Percentiles rank a stretch among this genome's conserved stretches.
Evolutionary conservation across 2,797 vertebrate genomes (phyloP).

Genomic region (Stomatorhinus walkeri): DNA sequence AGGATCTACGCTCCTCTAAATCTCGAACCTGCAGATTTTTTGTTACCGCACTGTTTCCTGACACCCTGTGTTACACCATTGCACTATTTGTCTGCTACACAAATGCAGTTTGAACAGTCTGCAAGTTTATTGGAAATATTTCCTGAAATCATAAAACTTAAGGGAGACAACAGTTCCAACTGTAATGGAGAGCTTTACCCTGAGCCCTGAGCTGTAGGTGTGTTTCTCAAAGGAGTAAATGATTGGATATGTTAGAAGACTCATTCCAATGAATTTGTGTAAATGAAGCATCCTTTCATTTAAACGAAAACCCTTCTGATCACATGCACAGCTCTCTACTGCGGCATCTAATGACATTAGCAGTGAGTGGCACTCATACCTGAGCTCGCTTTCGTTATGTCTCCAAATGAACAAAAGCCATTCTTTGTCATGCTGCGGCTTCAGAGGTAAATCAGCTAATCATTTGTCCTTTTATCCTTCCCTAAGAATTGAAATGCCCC

Average conservation of each 20-base stretch:
- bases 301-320: neutral
- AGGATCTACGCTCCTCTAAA: neutral
- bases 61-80: neutral
- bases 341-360: neutral
- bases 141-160: neutral
- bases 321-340: neutral
- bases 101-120: neutral
- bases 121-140: neutral
- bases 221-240: neutral
- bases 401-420: neutral
- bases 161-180: neutral
- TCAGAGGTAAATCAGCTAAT: neutral
- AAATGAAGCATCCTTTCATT: neutral
- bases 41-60: neutral
- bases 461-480: constrained; percentile 13
- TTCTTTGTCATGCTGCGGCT: neutral
- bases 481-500: neutral
- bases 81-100: neutral
- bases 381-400: neutral
- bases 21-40: neutral
- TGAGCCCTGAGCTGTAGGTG: neutral
- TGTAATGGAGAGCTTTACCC: neutral
- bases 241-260: neutral
- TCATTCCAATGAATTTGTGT: neutral
- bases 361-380: neutral